Conservation (phyloP, 1,140 invertebrate genomes). For the Diabrotica virgifera region DNA sequence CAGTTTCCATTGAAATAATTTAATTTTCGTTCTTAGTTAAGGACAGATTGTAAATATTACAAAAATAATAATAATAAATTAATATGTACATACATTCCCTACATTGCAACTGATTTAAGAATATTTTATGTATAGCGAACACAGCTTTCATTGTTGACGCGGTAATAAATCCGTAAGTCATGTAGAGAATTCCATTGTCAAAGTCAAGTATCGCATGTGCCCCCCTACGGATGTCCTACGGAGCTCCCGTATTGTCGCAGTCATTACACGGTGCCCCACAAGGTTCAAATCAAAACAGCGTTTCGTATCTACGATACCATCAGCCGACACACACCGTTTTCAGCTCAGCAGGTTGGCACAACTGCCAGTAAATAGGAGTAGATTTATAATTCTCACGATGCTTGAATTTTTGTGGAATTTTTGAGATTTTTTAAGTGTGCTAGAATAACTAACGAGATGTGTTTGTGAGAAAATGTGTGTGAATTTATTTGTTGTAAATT, state of each 20-base stretch:
- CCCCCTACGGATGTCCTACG: slow-evolving; percentile 16
- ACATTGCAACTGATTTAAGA: no score
- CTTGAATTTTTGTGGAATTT: slow-evolving; percentile 18
- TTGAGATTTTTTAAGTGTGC: neutral
- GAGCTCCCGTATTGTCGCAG: slow-evolving; percentile 26
- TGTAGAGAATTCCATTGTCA: slow-evolving; percentile 20
- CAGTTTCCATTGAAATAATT: no score
- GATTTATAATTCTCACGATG: slow-evolving; percentile 28
- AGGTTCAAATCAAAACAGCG: slow-evolving; percentile 30
- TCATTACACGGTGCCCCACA: slow-evolving; percentile 28
- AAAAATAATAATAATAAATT: no score
- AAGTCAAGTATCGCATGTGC: slow-evolving; percentile 34
- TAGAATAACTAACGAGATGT: neutral
- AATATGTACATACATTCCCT: no score
- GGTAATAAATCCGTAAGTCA: no score
- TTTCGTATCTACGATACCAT: slow-evolving; percentile 27
- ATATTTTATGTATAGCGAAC: no score
- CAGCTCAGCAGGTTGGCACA: slow-evolving; percentile 25
- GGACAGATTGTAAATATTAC: no score
- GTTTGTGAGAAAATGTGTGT: neutral
- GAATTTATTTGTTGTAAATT: neutral
- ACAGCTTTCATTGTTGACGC: no score
- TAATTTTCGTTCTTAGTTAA: no score
- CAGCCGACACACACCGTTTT: slow-evolving; percentile 19
- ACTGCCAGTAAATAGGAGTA: slow-evolving; percentile 17